These are phyloP conservation scores for Pogonocichla stellata DNA, from an alignment of 2,113 vertebrate genomes.

Conservation along the genomic window DNA sequence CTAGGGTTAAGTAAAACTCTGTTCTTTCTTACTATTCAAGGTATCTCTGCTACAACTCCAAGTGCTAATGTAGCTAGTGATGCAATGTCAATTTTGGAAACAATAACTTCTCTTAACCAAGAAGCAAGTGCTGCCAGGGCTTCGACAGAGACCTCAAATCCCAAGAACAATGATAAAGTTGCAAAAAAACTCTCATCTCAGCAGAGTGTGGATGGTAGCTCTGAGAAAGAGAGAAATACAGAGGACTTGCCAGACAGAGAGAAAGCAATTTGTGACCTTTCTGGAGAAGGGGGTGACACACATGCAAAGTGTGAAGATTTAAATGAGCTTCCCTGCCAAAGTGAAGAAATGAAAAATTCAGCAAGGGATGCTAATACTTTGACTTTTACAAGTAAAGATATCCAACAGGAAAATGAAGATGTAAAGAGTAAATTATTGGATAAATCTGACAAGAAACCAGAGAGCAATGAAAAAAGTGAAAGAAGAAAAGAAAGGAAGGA, in stretches of 20 bases:
- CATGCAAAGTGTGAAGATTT: conserved; percentile 67
- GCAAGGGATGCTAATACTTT: conserved; percentile 61
- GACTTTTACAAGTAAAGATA: conserved; percentile 63
- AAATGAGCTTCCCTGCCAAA: conserved; percentile 62
- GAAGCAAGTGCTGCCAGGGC: conserved; percentile 84
- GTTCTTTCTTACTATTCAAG: conserved; percentile 57
- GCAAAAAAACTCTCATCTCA: conserved; percentile 69
- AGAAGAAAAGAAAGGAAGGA: conserved; percentile 81
- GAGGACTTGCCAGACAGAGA: conserved; percentile 76
- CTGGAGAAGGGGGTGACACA: conserved; percentile 73
- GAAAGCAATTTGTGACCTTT: conserved; percentile 59
- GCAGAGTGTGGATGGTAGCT: conserved; percentile 58
- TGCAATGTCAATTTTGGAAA: conserved; percentile 93
- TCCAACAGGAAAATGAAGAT: conserved; percentile 73
- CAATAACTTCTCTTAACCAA: conserved; percentile 90
- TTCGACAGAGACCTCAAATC: conserved; percentile 70
- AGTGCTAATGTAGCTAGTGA: conserved; percentile 75
- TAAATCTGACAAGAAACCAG: conserved; percentile 75
- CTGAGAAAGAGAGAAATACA: conserved; percentile 69
- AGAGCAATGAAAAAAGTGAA: conserved; percentile 72
- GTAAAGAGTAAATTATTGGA: conserved; percentile 72
- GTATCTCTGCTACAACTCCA: conserved; percentile 64
- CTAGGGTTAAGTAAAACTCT: background rate
- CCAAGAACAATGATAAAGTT: conserved; percentile 68
- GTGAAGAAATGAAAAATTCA: conserved; percentile 72